Evolutionary conservation across 2,113 vertebrate genomes (phyloP).

Genomic region (Syngnathus scovelli): DNA sequence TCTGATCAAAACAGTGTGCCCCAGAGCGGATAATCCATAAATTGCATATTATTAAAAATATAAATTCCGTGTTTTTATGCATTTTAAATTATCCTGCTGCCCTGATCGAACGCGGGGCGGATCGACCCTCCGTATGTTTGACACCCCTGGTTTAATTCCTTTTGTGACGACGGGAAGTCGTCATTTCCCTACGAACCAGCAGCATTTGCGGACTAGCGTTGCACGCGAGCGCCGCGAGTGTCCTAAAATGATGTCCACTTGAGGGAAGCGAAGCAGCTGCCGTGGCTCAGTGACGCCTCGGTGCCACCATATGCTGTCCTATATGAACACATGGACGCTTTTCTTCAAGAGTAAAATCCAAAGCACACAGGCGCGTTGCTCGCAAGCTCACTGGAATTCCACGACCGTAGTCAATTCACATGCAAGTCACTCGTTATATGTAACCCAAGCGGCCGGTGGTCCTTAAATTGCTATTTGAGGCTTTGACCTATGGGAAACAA

Average conservation of each 20-base stretch:
- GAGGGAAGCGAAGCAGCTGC: conserved; percentile 24
- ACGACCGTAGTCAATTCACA: conserved; percentile 57
- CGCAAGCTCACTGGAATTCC: conserved; percentile 22
- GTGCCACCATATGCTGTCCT: conserved; percentile 29
- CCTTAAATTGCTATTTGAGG: background rate
- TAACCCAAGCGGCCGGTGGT: too few species aligned
- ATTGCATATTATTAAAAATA: too few species aligned
- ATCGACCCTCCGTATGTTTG: too few species aligned
- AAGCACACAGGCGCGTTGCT: conserved; percentile 9
- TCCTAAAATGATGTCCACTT: conserved; percentile 23
- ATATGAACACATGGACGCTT: conserved; percentile 5
- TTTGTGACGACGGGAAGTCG: too few species aligned
- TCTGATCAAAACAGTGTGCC: too few species aligned
- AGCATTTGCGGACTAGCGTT: background rate
- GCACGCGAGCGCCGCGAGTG: conserved; percentile 9
- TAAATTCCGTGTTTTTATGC: too few species aligned
- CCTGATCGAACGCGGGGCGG: too few species aligned
- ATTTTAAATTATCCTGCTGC: too few species aligned
- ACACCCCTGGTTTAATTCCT: too few species aligned
- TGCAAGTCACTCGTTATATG: too few species aligned
- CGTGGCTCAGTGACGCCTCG: conserved; percentile 33
- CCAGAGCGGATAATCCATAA: too few species aligned
- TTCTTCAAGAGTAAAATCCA: conserved; percentile 13
- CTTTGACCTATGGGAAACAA: background rate
- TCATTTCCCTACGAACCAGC: background rate